Evolutionary conservation across 2,888 invertebrate species (phyloP), one percentile per base, ranked within the genome.

Genomic region (Nephrotoma flavescens): DNA sequence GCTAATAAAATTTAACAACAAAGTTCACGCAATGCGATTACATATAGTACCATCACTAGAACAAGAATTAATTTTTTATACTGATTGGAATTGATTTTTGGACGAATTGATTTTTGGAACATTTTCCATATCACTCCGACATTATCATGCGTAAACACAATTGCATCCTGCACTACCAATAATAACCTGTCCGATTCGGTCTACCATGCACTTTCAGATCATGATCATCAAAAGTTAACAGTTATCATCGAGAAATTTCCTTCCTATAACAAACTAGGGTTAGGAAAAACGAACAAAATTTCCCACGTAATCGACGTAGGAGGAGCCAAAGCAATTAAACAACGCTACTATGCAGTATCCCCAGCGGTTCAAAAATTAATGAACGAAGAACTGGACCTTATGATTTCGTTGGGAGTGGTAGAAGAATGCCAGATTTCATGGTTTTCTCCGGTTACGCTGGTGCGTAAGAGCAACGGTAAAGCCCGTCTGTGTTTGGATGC

Each of bases 321-420:
- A 11, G 87, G 87, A 5, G 86, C 87, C 1, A 57, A 47, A 6
- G 88, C 88, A 1, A 87, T 88, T 11, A 88, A 88, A 71, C 87
- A 88, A 44, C 87, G 88, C 0, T 88, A 88, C 71, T 89, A 88
- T 87, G 87, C 88, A 0, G 87, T 89, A 3, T 88, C 88, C 4
- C 88, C 88, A 6, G 88, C 87, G 2, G 86, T 88, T 6, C 88
- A 89, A 71, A 87, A 87, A 15, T 45, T 19, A n/a, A 19, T 88
- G 6, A 88, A 88, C 52, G 87, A 87, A 4, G 90, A 90, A 87
- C 88, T 90, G 0, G 89, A 90, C 42, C 86, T 89, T 3, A 90
- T 90, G 90, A 31, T 90, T 1, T 86, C 42, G 4, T 85, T 88
- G 0, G 89, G 88, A 3, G 88, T 90, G 0, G 88, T 91, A 0